Base-by-base conservation (phyloP, 1,140 invertebrate genomes). In the Heterodera schachtii region DNA sequence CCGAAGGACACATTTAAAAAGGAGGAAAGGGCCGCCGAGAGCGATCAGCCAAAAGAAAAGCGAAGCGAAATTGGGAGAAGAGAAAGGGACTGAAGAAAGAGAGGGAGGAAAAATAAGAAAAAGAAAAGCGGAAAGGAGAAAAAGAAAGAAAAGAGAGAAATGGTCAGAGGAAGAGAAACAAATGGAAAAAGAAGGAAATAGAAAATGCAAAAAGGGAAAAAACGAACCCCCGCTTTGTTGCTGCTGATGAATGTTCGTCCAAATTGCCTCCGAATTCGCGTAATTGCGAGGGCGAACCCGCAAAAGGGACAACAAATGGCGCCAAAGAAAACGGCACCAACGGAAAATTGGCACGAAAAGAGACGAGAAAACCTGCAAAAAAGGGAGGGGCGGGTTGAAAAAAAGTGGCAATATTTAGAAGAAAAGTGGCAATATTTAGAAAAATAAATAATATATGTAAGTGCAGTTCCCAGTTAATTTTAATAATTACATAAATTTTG, bases 1-100 rank as follows among this genome's bases (percentile, higher is more conserved):
- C 66, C 75, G 76, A 49, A 84, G 79, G 87, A 89, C 85, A 87
- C 97, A 92, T 90, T 94, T 95, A 90, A 95, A 95, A 79, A 98
- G 94, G 41, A 98, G 91, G 91, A 95, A 97, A 0, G 96, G 96
- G 70, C 95, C 95, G 1, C 94, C 94, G 69, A 96, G 92, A 75
- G 97, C 93, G 77, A 97, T 92, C 19, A 94, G 94, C 85, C 97
- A 92, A 91, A 97, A 96, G 83, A 96, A 87, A 3, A 93, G 77
- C 52, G 93, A 91, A 6, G 93, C 92, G 93, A 92, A 93, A 64
- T 91, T 90, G 78, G 88, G 80, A 8, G 31, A 71, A 46, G 70
- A 75, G 21, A 46, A 19, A 83, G 9, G n/a, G 7, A n/a, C 16
- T 19, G 57, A 74, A 2, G 4, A 5, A 76, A 43, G 11, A 8